These are phyloP conservation scores for Chaetura pelagica DNA, from an alignment of 2,113 vertebrate species.

Conservation along the genomic window DNA sequence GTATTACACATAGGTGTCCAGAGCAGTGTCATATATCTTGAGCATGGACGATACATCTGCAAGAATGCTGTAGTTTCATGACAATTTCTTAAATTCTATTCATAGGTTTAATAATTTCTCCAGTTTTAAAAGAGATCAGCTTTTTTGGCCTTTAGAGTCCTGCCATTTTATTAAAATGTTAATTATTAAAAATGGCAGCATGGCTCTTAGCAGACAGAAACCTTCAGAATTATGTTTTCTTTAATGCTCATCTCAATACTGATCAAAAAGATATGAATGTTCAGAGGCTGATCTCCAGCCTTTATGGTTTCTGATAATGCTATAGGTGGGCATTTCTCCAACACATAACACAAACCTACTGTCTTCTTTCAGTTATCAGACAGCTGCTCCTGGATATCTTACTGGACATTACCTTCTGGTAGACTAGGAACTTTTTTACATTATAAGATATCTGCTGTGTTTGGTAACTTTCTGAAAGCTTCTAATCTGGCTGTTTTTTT, in stretches of 20 bases:
- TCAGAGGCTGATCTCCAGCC: rapidly evolving
- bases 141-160: conserved; percentile 6
- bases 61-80: conserved; percentile 11
- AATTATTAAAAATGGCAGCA: background rate
- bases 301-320: background rate
- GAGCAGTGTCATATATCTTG: conserved; percentile 43
- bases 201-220: background rate
- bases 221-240: background rate
- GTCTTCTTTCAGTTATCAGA: background rate
- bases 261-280: background rate
- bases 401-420: background rate
- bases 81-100: conserved; percentile 38
- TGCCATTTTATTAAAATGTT: background rate
- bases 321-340: background rate
- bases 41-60: background rate
- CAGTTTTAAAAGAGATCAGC: conserved; percentile 10
- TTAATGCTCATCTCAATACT: background rate
- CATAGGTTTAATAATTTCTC: conserved; percentile 13
- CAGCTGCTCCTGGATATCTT: background rate
- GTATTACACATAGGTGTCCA: conserved; percentile 24
- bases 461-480: background rate
- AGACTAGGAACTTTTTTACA: background rate
- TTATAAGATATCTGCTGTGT: rapidly evolving
- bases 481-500: background rate
- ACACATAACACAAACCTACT: background rate